Percentiles rank a stretch among this genome's conserved stretches.
phyloP scores from a whole-genome alignment of 2,797 vertebrate species.

The Philypnodon macrostomus region DNA sequence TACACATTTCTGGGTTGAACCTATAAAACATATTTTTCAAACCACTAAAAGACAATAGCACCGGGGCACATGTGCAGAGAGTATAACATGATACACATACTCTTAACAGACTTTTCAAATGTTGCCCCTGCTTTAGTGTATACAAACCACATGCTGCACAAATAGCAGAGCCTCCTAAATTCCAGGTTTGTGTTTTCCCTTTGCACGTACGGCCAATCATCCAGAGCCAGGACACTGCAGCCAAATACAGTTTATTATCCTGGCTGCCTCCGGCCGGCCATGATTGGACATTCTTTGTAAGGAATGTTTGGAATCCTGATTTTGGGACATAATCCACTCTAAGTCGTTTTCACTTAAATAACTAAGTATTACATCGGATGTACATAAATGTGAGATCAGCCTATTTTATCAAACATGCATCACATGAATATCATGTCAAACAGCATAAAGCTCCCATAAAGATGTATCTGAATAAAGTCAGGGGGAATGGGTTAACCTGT shows the following conservation, averaged over 20 bases:
- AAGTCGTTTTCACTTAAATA: slow-evolving; percentile 19
- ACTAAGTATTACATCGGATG: slow-evolving; percentile 23
- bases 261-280: slow-evolving; percentile 35
- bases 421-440: not conserved
- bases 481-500: not conserved
- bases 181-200: slow-evolving; percentile 16
- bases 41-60: no score
- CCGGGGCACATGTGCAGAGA: no score
- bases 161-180: slow-evolving; percentile 35
- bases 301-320: slow-evolving; percentile 75
- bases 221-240: slow-evolving; percentile 22
- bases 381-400: slow-evolving; percentile 6
- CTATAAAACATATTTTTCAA: no score
- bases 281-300: slow-evolving; percentile 64
- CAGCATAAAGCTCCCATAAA: no score
- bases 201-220: slow-evolving; percentile 17
- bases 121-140: slow-evolving; percentile 45
- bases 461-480: not conserved
- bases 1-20: slow-evolving; percentile 14
- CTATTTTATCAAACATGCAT: not conserved
- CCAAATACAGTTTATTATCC: slow-evolving; percentile 54
- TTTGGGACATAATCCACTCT: slow-evolving; percentile 43
- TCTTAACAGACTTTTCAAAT: no score
- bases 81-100: no score
- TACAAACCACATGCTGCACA: slow-evolving; percentile 69